Evolutionary conservation across 2,888 invertebrate genomes (phyloP), one percentile per base, ranked within the genome.

Genomic region (Perizoma affinitatum): DNA sequence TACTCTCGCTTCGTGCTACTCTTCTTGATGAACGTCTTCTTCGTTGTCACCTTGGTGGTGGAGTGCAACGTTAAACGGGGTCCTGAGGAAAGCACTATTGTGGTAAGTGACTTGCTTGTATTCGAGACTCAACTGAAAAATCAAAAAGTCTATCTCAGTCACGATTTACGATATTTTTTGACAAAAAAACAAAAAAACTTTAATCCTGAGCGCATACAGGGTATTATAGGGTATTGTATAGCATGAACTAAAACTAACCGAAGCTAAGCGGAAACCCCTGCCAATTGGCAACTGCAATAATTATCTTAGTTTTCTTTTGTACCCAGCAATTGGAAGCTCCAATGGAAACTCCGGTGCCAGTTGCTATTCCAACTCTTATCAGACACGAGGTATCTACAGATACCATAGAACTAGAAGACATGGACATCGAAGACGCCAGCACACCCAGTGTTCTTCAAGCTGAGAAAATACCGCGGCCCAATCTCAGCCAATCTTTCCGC

Each of bases 1-100:
- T 93, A 91, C 69, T 87, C 89, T 0, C 86, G 93, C 34, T 83
- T 93, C 45, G 82, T 84, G 4, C 58, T 93, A 0, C 75, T 93
- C 36, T 92, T 93, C 78, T 34, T 92, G 7, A 57, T 93, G n/a
- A 94, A 94, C 63, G 69, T 93, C 0, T 48, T 80, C 1, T 74
- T 90, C 0, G 63, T 88, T 2, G 66, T 90, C 6, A 58, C 74
- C 8, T 76, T 87, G 9, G 78, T 86, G 5, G 74, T 88, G 3
- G 79, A 84, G 55, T 82, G 77, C 55, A 83, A 82, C 52, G 54
- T 76, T 8, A 70, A 72, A 63, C 68, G 69, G 10, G 61, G 49
- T 6, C 42, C 45, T 0, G 54, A 68, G 5, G 66, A 69, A 36
- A 67, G 66, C 41, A 67, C 65, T 7, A 60, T 60, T 42, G 66